Conservation (phyloP, 2,888 invertebrate genomes). For the Pelosia muscerda region DNA sequence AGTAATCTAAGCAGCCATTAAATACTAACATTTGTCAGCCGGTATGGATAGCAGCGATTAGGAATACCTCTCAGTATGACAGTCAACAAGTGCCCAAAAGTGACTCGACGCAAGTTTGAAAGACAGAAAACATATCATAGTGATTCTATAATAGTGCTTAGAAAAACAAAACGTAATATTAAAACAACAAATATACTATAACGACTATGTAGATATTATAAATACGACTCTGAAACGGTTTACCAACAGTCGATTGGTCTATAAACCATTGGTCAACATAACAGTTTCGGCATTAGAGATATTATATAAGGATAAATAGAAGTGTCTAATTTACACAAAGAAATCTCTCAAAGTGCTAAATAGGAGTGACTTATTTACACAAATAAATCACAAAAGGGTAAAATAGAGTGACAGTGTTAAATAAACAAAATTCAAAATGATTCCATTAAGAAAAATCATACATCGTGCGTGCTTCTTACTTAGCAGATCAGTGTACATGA, state of each 20-base stretch:
- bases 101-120: not conserved
- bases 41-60: not conserved
- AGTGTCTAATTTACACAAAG: not conserved
- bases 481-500: slow-evolving; percentile 80
- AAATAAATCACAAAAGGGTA: no score
- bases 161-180: not conserved
- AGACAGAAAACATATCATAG: not conserved
- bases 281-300: not conserved
- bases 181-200: not conserved
- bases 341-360: not conserved
- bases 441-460: slow-evolving; percentile 71
- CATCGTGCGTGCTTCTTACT: slow-evolving; percentile 77
- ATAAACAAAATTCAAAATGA: slow-evolving; percentile 55
- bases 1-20: not conserved
- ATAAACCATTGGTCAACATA: no score
- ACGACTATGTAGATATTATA: not conserved
- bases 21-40: not conserved
- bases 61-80: not conserved
- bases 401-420: not conserved
- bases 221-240: no score
- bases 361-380: not conserved
- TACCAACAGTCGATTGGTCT: no score
- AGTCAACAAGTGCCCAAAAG: not conserved
- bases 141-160: not conserved
- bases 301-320: not conserved